Base-by-base conservation (phyloP, 2,113 vertebrate species). In the Zosterops pallidus region DNA sequence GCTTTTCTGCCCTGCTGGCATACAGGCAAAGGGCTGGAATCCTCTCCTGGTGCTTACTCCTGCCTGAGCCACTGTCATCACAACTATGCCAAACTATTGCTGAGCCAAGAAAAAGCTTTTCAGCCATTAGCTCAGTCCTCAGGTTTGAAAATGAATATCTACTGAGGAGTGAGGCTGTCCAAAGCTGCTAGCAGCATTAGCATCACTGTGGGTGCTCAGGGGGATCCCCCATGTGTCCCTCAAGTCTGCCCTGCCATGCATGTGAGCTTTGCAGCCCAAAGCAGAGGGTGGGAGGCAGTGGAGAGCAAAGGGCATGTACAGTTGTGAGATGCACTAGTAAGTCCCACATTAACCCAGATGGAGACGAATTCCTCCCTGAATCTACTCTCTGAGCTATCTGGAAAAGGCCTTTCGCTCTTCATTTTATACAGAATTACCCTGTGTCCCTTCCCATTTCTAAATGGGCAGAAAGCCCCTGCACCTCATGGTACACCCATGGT, bases 191-290 rank as follows among this genome's bases (percentile, higher is more conserved):
- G 21, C 33, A 85, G 28, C 7, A 2, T 5, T 39, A 85, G 28
- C 7, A 2, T 5, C 39, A 59, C 44, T 5, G 0, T 2, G 3
- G 41, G 21, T 56, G n/a, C 50, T 91, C 28, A 28, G 0, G 0
- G 29, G 22, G 1, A 26, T 56, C 26, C 49, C 41, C 44, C 10
- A 4, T 0, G 0, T 23, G 12, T 62, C 52, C 41, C 42, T 18
- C 1, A 0, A 57, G 23, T 14, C 28, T 41, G 6, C 8, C 15
- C 5, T 35, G 55, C 57, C 17, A 9, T 4, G 15, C 29, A 33
- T 0, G 0, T 28, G 14, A 78, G 20, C 26, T 87, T 31, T 83
- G 39, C 39, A 81, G 46, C n/a, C 62, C 46, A 35, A 78, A 65
- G 10, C 7, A 25, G 64, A 64, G 31, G 2, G 5, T 26, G 26